These are phyloP conservation scores for Trematocara stigmaticum DNA, from an alignment of 2,113 vertebrate genomes.

Conservation along the genomic window DNA sequence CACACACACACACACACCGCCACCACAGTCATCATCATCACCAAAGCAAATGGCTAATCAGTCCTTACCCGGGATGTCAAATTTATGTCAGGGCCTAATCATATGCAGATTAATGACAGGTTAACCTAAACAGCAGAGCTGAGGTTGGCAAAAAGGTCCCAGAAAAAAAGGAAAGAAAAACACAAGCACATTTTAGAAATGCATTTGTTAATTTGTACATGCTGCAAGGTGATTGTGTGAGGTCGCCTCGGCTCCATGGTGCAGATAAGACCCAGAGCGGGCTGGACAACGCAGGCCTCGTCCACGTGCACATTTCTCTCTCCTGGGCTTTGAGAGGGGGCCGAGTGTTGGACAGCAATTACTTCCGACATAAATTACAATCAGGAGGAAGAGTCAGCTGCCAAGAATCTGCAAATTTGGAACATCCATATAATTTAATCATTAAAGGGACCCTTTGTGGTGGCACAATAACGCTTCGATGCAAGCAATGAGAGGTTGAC, in stretches of 20 bases:
- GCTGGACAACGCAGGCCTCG: not conserved
- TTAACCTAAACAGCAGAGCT: constrained; percentile 41
- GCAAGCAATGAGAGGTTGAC: constrained; percentile 65
- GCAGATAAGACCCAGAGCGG: not conserved
- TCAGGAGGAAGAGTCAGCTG: constrained; percentile 70
- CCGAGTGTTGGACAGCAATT: constrained; percentile 47
- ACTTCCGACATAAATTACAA: constrained; percentile 75
- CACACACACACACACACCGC: not conserved
- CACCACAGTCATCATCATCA: not conserved
- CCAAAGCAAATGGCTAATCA: constrained; percentile 56
- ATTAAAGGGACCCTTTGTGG: constrained; percentile 69
- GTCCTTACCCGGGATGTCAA: constrained; percentile 48
- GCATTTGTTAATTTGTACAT: not conserved
- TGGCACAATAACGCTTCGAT: constrained; percentile 39
- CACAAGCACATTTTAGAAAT: not conserved
- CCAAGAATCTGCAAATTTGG: constrained; percentile 74
- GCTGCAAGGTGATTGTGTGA: not conserved
- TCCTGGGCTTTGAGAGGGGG: constrained; percentile 14
- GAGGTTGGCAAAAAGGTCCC: not conserved
- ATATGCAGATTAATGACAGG: constrained; percentile 68
- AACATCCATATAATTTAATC: constrained; percentile 79
- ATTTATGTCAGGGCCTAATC: constrained; percentile 50
- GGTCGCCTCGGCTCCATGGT: not conserved
- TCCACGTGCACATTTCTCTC: constrained; percentile 26
- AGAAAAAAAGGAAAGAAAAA: not conserved